Evolutionary conservation across 2,888 invertebrate species (phyloP).

Genomic region (Amphipoea oculea): DNA sequence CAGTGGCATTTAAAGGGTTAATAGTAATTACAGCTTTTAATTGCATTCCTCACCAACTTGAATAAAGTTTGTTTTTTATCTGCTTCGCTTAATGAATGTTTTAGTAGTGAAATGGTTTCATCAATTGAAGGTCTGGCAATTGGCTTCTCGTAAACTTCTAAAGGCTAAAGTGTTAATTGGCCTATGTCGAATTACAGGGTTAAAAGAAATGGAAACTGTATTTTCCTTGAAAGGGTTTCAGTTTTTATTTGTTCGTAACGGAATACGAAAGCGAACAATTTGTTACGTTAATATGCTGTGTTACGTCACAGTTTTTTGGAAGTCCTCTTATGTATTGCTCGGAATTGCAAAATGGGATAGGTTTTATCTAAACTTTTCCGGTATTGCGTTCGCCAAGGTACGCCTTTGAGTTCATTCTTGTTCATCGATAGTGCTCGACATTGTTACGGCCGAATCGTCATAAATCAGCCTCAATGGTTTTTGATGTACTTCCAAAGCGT

Average conservation of each 20-base stretch:
- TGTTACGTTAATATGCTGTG: conserved; percentile 1
- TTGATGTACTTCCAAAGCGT: conserved; percentile 4
- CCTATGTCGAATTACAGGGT: conserved; percentile 35
- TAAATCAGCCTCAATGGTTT: conserved; percentile 13
- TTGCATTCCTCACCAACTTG: conserved; percentile 58
- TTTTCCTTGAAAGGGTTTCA: conserved; percentile 40
- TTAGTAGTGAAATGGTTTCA: conserved; percentile 58
- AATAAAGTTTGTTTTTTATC: conserved; percentile 61
- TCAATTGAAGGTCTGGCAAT: conserved; percentile 52
- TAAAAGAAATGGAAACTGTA: conserved; percentile 38
- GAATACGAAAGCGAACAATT: conserved; percentile 28
- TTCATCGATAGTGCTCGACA: conserved; percentile 6
- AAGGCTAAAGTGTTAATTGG: conserved; percentile 56
- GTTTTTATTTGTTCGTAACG: conserved; percentile 24
- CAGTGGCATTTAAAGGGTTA: conserved; percentile 64
- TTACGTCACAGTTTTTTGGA: conserved; percentile 23
- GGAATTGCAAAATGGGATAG: conserved; percentile 2
- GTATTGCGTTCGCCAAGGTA: background rate
- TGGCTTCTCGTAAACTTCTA: conserved; percentile 48
- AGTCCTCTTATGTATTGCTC: background rate
- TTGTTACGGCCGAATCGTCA: background rate
- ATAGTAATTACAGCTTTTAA: conserved; percentile 65
- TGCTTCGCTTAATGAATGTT: conserved; percentile 55
- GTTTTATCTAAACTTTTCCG: conserved; percentile 8
- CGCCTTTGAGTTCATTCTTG: conserved; percentile 22